phyloP scores from a whole-genome alignment of 2,888 invertebrate genomes.

The Drosophila subquinaria region DNA sequence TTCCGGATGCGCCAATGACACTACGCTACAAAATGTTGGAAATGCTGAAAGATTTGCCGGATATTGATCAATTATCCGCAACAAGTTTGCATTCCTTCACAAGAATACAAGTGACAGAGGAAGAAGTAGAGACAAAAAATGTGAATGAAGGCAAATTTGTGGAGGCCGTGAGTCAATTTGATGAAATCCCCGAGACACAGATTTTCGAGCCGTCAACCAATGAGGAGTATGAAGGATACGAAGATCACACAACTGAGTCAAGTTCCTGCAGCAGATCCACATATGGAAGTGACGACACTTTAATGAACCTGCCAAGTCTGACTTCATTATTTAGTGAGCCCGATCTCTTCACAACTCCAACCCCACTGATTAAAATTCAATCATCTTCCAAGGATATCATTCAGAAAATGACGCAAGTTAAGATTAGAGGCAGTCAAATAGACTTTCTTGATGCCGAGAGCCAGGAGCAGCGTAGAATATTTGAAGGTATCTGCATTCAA shows the following conservation, averaged over 20 bases:
- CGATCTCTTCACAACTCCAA: neutral
- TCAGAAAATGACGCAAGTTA: neutral
- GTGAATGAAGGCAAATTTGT: neutral
- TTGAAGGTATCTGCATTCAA: neutral
- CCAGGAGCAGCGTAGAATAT: neutral
- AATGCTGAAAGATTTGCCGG: neutral
- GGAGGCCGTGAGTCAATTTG: neutral
- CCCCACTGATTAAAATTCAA: neutral
- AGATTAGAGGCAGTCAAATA: neutral
- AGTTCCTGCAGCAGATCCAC: neutral
- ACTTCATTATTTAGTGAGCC: too few species aligned
- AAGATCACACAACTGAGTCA: neutral
- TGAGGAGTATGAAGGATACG: too few species aligned
- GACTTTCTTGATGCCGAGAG: fast-evolving
- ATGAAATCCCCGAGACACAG: neutral
- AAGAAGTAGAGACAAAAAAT: neutral
- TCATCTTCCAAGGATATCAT: neutral
- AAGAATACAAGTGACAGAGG: neutral
- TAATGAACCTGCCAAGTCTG: neutral
- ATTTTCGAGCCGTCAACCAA: neutral
- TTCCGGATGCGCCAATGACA: neutral
- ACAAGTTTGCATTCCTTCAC: neutral
- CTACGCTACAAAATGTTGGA: neutral
- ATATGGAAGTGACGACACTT: neutral
- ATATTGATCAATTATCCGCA: slow-evolving; percentile 26